These are phyloP conservation scores for Anolis carolinensis DNA, from an alignment of 2,113 vertebrate genomes.

Conservation along the genomic window DNA sequence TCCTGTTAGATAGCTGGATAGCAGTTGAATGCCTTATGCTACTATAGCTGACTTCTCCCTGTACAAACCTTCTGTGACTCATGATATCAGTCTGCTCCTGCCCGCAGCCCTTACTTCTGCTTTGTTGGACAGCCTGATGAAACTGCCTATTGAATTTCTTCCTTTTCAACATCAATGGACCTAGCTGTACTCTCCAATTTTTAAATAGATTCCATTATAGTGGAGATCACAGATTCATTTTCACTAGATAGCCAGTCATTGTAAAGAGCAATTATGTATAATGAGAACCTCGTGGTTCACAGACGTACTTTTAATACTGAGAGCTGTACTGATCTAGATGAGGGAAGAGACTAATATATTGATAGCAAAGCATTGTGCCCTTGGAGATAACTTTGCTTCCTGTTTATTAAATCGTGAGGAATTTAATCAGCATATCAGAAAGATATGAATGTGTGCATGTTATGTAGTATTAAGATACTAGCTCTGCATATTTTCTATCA, in stretches of 20 bases:
- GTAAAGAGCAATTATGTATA: slow-evolving; percentile 73
- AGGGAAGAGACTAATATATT: slow-evolving; percentile 56
- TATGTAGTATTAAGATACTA: slow-evolving; percentile 49
- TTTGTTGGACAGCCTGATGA: slow-evolving; percentile 70
- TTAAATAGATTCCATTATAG: slow-evolving; percentile 74
- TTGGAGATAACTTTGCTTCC: slow-evolving; percentile 56
- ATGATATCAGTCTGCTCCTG: slow-evolving; percentile 60
- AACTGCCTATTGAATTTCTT: slow-evolving; percentile 73
- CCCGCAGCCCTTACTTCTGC: slow-evolving; percentile 60
- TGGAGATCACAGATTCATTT: slow-evolving; percentile 69
- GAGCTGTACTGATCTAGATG: slow-evolving; percentile 59
- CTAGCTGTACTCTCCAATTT: slow-evolving; percentile 72
- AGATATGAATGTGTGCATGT: neutral
- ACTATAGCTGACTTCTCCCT: slow-evolving; percentile 60
- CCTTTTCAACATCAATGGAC: slow-evolving; percentile 70
- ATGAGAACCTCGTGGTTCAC: slow-evolving; percentile 68
- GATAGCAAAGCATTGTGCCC: slow-evolving; percentile 53
- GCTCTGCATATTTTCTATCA: slow-evolving; percentile 21
- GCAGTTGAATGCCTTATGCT: slow-evolving; percentile 58
- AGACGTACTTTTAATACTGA: slow-evolving; percentile 65
- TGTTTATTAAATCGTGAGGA: slow-evolving; percentile 26
- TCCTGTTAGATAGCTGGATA: slow-evolving; percentile 64
- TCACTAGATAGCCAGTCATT: slow-evolving; percentile 65
- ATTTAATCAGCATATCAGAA: slow-evolving; percentile 18
- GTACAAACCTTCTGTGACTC: slow-evolving; percentile 68